phyloP scores from a whole-genome alignment of 2,113 vertebrate genomes.

The Solea senegalensis region DNA sequence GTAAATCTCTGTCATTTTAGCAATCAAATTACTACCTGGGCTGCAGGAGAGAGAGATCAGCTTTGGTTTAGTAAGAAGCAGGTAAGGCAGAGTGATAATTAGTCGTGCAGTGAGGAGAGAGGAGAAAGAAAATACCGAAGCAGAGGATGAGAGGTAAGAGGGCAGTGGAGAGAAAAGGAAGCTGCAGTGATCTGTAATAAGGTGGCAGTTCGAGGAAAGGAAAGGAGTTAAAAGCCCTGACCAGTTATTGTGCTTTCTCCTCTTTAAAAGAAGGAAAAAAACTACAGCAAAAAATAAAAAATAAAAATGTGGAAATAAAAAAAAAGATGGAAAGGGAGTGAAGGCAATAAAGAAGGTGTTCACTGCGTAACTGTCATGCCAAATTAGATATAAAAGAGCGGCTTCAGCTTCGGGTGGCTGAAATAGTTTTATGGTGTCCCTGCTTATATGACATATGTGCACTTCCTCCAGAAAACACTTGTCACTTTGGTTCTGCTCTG shows the following conservation, averaged over 20 bases:
- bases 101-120: slow-evolving; percentile 10
- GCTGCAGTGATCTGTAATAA: slow-evolving; percentile 6
- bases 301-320: slow-evolving; percentile 27
- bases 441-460: slow-evolving; percentile 49
- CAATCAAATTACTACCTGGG: slow-evolving; percentile 39
- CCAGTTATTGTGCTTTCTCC: slow-evolving; percentile 22
- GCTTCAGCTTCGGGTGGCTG: slow-evolving; percentile 63
- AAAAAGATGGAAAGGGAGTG: slow-evolving; percentile 10
- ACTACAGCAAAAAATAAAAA: slow-evolving; percentile 12
- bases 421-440: slow-evolving; percentile 57
- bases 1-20: slow-evolving; percentile 47
- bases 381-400: slow-evolving; percentile 62
- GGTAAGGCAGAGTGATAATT: slow-evolving; percentile 44
- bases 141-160: slow-evolving; percentile 11
- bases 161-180: slow-evolving; percentile 18
- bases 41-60: slow-evolving; percentile 18
- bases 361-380: slow-evolving; percentile 54
- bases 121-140: slow-evolving; percentile 39
- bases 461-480: slow-evolving; percentile 64
- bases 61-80: slow-evolving; percentile 13
- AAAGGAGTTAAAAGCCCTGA: slow-evolving; percentile 30
- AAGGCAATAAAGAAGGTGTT: slow-evolving; percentile 30
- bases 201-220: slow-evolving; percentile 3
- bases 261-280: background rate
- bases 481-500: slow-evolving; percentile 62